A percentile compares a stretch with the other conserved stretches of the same genome.
These are phyloP conservation scores for Catocala nupta DNA, from an alignment of 2,888 invertebrate species.

Conservation along the genomic window DNA sequence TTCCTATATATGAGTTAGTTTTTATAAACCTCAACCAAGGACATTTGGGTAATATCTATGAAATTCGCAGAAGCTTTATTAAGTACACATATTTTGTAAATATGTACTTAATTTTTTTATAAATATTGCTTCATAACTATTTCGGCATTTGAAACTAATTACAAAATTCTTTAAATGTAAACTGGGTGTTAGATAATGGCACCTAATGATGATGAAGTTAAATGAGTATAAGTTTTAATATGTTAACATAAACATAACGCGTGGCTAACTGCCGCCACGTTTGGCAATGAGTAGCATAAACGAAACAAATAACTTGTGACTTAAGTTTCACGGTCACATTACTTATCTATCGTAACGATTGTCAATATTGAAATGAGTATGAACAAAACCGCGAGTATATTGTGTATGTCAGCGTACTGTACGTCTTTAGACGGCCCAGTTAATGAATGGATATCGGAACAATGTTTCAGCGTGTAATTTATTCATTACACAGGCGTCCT, in stretches of 20 bases:
- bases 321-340: conserved; percentile 66
- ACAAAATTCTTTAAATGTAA: too few species aligned
- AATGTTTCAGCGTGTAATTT: conserved; percentile 87
- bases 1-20: too few species aligned
- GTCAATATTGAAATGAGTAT: conserved; percentile 79
- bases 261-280: conserved; percentile 35
- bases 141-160: too few species aligned
- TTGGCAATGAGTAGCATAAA: conserved; percentile 48
- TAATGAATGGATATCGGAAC: conserved; percentile 83
- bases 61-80: too few species aligned
- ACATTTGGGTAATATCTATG: too few species aligned
- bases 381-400: conserved; percentile 63
- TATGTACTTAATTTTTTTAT: too few species aligned
- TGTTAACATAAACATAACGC: conserved; percentile 17
- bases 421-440: conserved; percentile 68
- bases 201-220: neutral
- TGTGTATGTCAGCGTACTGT: conserved; percentile 30
- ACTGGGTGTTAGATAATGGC: too few species aligned
- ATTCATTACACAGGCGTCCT: conserved; percentile 86
- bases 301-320: conserved; percentile 64
- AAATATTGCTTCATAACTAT: too few species aligned
- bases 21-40: too few species aligned
- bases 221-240: conserved; percentile 4
- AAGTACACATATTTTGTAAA: too few species aligned
- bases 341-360: conserved; percentile 67